A percentile compares a stretch with the other conserved stretches of the same genome.
Conservation (phyloP, 2,797 vertebrate genomes). For the Kryptolebias ocellatus region DNA sequence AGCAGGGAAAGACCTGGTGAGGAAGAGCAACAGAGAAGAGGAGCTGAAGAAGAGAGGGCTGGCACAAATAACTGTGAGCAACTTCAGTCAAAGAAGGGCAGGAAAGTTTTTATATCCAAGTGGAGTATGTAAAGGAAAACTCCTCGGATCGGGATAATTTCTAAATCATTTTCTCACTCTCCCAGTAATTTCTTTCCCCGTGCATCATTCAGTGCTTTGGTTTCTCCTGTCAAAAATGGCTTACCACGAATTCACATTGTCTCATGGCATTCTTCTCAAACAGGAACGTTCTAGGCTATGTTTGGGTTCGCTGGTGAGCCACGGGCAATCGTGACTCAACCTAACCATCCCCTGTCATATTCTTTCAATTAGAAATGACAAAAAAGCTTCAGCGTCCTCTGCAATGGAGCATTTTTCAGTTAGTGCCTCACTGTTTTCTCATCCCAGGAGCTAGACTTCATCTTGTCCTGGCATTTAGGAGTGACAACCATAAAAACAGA, state of each 20-base stretch:
- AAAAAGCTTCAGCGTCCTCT: slow-evolving; percentile 41
- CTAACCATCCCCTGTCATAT: slow-evolving; percentile 64
- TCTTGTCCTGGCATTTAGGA: slow-evolving; percentile 19
- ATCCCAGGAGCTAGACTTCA: slow-evolving; percentile 4
- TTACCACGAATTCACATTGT: slow-evolving; percentile 73
- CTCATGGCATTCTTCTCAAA: slow-evolving; percentile 64
- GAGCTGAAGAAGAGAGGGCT: slow-evolving; percentile 16
- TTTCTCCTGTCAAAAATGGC: slow-evolving; percentile 55
- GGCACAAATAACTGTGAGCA: slow-evolving; percentile 1
- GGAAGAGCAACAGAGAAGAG: slow-evolving; percentile 19
- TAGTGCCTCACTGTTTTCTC: slow-evolving; percentile 26
- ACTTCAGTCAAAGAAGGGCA: slow-evolving; percentile 15
- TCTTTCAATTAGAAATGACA: slow-evolving; percentile 71
- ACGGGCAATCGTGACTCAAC: slow-evolving; percentile 56
- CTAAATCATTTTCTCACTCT: slow-evolving; percentile 26
- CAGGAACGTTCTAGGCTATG: slow-evolving; percentile 63
- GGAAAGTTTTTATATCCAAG: background rate
- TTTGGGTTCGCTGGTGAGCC: slow-evolving; percentile 69
- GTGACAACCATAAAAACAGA: slow-evolving; percentile 11
- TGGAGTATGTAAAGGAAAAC: slow-evolving; percentile 12
- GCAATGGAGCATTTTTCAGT: slow-evolving; percentile 40
- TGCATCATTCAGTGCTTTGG: slow-evolving; percentile 46
- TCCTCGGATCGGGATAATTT: slow-evolving; percentile 15
- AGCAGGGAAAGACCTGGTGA: slow-evolving; percentile 29
- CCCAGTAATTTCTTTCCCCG: slow-evolving; percentile 26